These are phyloP conservation scores for Mesopsocus fuscifrons DNA, from an alignment of 2,888 invertebrate species.

Conservation along the genomic window DNA sequence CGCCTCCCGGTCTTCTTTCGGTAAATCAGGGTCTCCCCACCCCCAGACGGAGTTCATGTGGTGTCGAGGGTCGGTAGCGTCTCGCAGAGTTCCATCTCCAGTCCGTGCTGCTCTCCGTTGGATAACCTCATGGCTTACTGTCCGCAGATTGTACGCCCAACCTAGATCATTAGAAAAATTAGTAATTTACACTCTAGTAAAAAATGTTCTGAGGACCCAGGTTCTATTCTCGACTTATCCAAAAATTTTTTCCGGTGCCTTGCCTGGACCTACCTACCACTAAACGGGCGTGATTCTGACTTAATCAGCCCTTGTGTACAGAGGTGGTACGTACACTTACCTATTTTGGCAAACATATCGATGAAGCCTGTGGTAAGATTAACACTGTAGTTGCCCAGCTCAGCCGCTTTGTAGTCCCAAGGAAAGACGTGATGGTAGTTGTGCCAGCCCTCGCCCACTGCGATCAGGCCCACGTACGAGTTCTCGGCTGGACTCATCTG, in stretches of 20 bases:
- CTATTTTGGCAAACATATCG: conserved; percentile 25
- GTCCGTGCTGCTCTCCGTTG: conserved; percentile 46
- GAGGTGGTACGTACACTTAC: too few relatives aligned
- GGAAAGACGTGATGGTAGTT: conserved; percentile 82
- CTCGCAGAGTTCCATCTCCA: conserved; percentile 45
- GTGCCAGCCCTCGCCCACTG: conserved; percentile 68
- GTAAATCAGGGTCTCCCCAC: conserved; percentile 64
- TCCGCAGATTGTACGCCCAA: conserved; percentile 70
- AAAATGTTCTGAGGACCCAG: too few relatives aligned
- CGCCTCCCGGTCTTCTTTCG: conserved; percentile 48
- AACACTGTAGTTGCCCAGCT: conserved; percentile 42
- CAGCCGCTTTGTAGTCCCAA: conserved; percentile 60
- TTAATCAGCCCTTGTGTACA: too few relatives aligned
- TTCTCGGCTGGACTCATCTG: conserved; percentile 52
- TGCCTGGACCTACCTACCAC: too few relatives aligned
- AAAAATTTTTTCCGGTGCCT: too few relatives aligned
- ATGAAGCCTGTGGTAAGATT: conserved; percentile 43
- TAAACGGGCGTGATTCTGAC: too few relatives aligned
- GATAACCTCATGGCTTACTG: conserved; percentile 49
- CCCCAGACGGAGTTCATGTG: conserved; percentile 42
- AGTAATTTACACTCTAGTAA: too few relatives aligned
- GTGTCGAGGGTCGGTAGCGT: conserved; percentile 49
- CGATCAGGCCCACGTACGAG: conserved; percentile 39
- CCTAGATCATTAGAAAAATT: too few relatives aligned
- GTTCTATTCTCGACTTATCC: too few relatives aligned